These are phyloP conservation scores for Pipistrellus pygmaeus DNA, from an alignment of 2,797 vertebrate species.

Conservation along the genomic window DNA sequence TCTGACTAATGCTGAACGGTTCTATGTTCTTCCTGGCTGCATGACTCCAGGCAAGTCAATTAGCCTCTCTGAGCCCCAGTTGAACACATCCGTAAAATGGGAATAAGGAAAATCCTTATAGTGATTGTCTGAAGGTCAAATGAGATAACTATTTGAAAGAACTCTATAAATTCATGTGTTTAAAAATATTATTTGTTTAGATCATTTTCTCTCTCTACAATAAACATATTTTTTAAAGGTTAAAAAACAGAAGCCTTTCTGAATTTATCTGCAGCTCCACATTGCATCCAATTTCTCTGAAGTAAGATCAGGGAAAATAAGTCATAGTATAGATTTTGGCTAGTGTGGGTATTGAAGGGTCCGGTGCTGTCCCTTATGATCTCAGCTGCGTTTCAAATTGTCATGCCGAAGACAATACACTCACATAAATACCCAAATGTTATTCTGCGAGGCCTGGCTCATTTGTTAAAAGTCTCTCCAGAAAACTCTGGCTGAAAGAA, in stretches of 20 bases:
- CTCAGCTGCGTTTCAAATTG: not conserved
- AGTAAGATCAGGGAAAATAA: conserved; percentile 24
- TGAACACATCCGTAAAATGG: not conserved
- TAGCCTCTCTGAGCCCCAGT: not conserved
- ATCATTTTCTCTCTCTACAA: not conserved
- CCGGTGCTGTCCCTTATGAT: not conserved
- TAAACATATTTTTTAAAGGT: not conserved
- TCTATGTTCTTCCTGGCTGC: not conserved
- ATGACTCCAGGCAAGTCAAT: not conserved
- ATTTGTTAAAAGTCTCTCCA: not conserved
- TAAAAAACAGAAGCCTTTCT: conserved; percentile 8
- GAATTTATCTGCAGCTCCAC: not conserved
- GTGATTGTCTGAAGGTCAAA: not conserved
- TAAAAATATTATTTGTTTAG: not conserved
- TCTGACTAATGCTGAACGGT: not conserved
- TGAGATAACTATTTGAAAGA: not conserved
- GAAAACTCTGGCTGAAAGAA: not conserved
- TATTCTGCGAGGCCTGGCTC: not conserved
- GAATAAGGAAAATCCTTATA: not conserved
- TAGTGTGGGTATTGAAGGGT: not conserved
- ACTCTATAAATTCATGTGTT: not conserved
- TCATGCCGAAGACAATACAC: not conserved
- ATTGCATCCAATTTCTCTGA: not conserved
- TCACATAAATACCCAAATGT: not conserved
- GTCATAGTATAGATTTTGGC: not conserved